Evolutionary conservation across 2,797 vertebrate genomes (phyloP).

Genomic region (Xyrichtys novacula): DNA sequence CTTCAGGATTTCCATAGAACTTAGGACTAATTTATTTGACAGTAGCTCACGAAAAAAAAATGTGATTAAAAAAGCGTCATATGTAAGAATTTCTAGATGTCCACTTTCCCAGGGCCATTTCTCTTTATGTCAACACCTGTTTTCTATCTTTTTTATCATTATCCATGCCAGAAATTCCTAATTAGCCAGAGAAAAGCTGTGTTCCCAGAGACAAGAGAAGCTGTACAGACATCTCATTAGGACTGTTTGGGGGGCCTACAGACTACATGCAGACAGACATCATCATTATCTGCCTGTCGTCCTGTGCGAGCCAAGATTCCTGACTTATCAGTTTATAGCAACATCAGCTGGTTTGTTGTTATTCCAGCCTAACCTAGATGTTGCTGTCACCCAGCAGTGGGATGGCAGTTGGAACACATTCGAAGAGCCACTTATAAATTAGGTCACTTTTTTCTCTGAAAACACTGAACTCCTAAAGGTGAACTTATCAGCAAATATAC

Average conservation of each 20-base stretch:
- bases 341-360: conserved; percentile 29
- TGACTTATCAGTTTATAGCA: conserved; percentile 61
- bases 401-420: conserved; percentile 30
- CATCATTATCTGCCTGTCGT: conserved; percentile 50
- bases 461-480: neutral
- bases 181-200: neutral
- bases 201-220: conserved; percentile 1
- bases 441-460: conserved; percentile 7
- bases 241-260: conserved; percentile 11
- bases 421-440: conserved; percentile 1
- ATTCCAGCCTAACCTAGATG: conserved; percentile 39
- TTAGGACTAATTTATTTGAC: neutral
- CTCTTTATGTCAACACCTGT: neutral
- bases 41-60: neutral
- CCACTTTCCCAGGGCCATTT: neutral
- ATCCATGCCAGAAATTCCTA: neutral
- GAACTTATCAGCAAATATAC: conserved; percentile 1
- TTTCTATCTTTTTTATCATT: neutral
- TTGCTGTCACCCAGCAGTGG: conserved; percentile 33
- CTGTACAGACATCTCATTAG: neutral
- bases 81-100: too few relatives aligned
- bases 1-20: neutral
- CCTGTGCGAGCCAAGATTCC: conserved; percentile 39
- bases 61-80: too few relatives aligned
- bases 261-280: conserved; percentile 36